Evolutionary conservation across 35 echinoderm and acorn worm genomes (phyloP), one percentile per base, ranked within the genome.

Genomic region (Apostichopus japonicus): DNA sequence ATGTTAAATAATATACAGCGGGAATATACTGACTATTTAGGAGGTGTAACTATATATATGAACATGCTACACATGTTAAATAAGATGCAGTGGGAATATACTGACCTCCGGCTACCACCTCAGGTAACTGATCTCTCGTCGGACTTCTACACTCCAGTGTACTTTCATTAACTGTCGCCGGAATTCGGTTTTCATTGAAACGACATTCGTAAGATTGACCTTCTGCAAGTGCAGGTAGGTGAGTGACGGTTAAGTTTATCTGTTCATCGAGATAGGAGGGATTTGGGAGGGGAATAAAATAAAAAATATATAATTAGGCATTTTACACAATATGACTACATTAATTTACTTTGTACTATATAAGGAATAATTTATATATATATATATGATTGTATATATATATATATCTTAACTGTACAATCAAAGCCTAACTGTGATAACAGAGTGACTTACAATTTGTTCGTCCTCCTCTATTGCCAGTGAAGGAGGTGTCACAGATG

Each of bases 221-320:
- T 15, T 75, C 86, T 23, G n/a, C 7, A 25, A 89, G 63, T 63
- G 57, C 59, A 1, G 86, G 86, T 54, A 89, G 86, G 44, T 89
- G 86, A 51, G 67, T 25, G 23, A 89, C 53, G 17, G n/a, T 23
- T 21, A 89, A 89, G 17, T 89, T 59, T 19, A 89, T 59, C 86
- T 89, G 67, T 72, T 23, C 53, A 53, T 19, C 23, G 23, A 59
- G 9, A 44, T 51, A 82, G 54, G 27, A 44, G 27, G 21, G 27
- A 78, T 9, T 78, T 90, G 33, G 33, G 33, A 44, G 33, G 33
- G 33, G 33, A 44, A 44, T 44, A 44, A 44, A 44, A 44, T 44
- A 44, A 90, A 61, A 10, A 61, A 61, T 61, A 13, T 61, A 61
- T 61, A 13, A 13, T 61, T 8, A 61, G 57, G 7, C 7, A 61